These are phyloP conservation scores for Tenebrosternarchus preto DNA, from an alignment of 2,113 vertebrate species.

Conservation along the genomic window DNA sequence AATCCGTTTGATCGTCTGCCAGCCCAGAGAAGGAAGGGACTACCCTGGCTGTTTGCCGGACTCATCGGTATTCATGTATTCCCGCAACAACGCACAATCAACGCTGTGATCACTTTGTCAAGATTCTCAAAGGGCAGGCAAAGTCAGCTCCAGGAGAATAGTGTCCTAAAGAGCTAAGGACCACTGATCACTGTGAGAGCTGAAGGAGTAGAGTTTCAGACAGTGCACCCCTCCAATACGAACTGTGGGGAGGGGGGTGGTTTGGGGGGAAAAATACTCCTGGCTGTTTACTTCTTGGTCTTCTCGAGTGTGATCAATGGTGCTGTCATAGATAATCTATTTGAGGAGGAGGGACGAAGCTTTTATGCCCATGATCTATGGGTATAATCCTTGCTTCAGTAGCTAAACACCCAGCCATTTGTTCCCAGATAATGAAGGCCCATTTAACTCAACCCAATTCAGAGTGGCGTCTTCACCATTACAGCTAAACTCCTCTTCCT, in stretches of 20 bases:
- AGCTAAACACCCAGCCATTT: constrained; percentile 67
- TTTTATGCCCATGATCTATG: constrained; percentile 66
- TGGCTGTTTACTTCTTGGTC: constrained; percentile 60
- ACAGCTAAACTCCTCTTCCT: constrained; percentile 7
- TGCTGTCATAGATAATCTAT: constrained; percentile 66
- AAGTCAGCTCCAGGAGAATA: constrained; percentile 66
- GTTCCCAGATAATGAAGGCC: constrained; percentile 69
- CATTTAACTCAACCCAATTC: constrained; percentile 65
- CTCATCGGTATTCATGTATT: constrained; percentile 74
- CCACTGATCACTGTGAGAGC: constrained; percentile 65
- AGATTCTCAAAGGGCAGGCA: constrained; percentile 68
- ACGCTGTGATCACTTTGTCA: constrained; percentile 65
- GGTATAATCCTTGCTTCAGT: constrained; percentile 57
- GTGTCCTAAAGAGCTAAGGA: constrained; percentile 54
- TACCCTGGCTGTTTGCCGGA: constrained; percentile 53
- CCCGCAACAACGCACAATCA: constrained; percentile 67
- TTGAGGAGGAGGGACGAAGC: constrained; percentile 59
- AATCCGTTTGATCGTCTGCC: constrained; percentile 55
- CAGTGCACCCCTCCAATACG: constrained; percentile 33
- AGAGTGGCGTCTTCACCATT: constrained; percentile 59
- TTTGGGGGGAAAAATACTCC: constrained; percentile 29
- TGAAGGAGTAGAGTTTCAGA: constrained; percentile 42
- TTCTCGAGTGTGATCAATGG: constrained; percentile 66
- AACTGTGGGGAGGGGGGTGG: constrained; percentile 3
- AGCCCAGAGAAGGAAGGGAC: constrained; percentile 40